Conservation (phyloP, 2,113 vertebrate genomes). For the Rattus norvegicus region GRCr8 NC_086020.1:50069001-50069500, state of each 20-base stretch:
- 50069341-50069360: not conserved
- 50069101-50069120: not conserved
- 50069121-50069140: not conserved
- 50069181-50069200: not conserved
- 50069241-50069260: not conserved
- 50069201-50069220: not conserved
- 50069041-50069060: not conserved
- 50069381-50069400: not conserved
- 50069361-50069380: not conserved
- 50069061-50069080: not conserved
- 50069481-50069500: too few relatives aligned
- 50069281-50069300: too few relatives aligned
- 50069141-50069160: too few relatives aligned
- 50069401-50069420: not conserved
- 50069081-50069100: too few relatives aligned
- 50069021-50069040: not conserved
- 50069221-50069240: not conserved
- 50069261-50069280: too few relatives aligned
- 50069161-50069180: too few relatives aligned
- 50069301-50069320: too few relatives aligned
- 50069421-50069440: not conserved
- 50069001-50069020: not conserved
- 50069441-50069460: not conserved
- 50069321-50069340: not conserved
- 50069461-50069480: not conserved